Evolutionary conservation across 2,797 vertebrate species (phyloP).

Genomic region (Sebastes trivittatus): DNA sequence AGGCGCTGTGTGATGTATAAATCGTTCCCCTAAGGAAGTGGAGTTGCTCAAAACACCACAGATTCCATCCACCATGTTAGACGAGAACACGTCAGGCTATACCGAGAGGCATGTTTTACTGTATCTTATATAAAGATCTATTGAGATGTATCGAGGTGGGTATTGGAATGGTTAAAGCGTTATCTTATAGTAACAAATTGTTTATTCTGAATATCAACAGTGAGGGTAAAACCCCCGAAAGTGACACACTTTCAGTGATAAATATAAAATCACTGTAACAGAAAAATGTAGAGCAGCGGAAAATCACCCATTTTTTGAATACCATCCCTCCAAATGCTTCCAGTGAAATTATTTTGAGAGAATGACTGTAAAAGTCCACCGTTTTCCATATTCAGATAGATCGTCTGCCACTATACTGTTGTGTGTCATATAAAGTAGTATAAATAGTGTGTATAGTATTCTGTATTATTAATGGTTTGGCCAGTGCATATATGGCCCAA

Average conservation of each 20-base stretch:
- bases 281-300: not conserved
- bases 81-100: constrained; percentile 26
- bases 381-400: not conserved
- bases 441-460: not conserved
- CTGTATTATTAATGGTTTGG: constrained; percentile 13
- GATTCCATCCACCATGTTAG: constrained; percentile 46
- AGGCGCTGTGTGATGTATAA: constrained; percentile 65
- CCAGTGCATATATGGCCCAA: not conserved
- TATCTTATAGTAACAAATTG: constrained; percentile 11
- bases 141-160: constrained; percentile 2
- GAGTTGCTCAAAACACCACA: constrained; percentile 49
- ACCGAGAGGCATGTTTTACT: constrained; percentile 46
- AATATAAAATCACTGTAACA: not conserved
- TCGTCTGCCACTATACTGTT: not conserved
- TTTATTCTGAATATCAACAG: constrained; percentile 12
- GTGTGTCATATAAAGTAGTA: not conserved
- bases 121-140: constrained; percentile 36
- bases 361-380: not conserved
- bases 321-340: not conserved
- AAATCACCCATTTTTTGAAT: not conserved
- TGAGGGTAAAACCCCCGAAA: constrained; percentile 23
- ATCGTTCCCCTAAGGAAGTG: constrained; percentile 75
- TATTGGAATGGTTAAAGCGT: constrained; percentile 12
- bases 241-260: not conserved
- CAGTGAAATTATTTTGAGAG: not conserved